Base-by-base conservation (phyloP, 1,140 invertebrate species). In the Scaptodrosophila lebanonensis region DNA sequence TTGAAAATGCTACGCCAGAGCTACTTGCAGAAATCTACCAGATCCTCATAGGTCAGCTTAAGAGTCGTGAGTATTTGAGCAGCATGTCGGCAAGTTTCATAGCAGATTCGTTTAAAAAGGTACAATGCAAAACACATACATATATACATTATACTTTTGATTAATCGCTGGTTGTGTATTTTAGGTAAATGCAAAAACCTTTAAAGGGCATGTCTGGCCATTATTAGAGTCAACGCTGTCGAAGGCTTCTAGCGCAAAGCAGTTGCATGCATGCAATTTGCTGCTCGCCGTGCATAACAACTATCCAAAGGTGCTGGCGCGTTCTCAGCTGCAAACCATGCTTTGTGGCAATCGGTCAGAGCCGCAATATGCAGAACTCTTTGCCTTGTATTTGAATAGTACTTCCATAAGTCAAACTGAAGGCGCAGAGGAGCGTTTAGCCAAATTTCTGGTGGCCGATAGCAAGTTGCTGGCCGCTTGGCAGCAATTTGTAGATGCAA, bases 31-130 rank as follows among this genome's bases (percentile, higher is more conserved):
- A 18, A 0, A 38, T 73, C 1, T 73, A 56, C 29, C 20, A 53
- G 7, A 35, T 82, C 0, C 16, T 79, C 0, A 20, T 54, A 2
- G 8, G 13, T 0, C 50, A 73, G 8, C 16, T 82, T 0, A 59
- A 66, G 5, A 75, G 75, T 15, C 52, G 68, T 3, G 75, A 73
- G 9, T 79, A 79, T 25, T 27, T 79, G n/a, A 22, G 65, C 0
- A 33, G 48, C 1, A 16, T 79, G 44, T 62, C 44, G 9, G 38
- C 44, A 0, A 54, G 65, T 9, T 61, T 69, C 1, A 17, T 73
- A 3, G 42, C 39, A 0, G 38, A 33, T 0, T 62, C 56, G 4
- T 79, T 79, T 2, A 27, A 29, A 1, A 2, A 45, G 33, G 73
- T 77, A 4, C n/a, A n/a, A n/a, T n/a, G n/a, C n/a, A n/a, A n/a